These are phyloP conservation scores for Pachyuromys duprasi DNA, from an alignment of 2,797 vertebrate genomes.

Conservation along the genomic window DNA sequence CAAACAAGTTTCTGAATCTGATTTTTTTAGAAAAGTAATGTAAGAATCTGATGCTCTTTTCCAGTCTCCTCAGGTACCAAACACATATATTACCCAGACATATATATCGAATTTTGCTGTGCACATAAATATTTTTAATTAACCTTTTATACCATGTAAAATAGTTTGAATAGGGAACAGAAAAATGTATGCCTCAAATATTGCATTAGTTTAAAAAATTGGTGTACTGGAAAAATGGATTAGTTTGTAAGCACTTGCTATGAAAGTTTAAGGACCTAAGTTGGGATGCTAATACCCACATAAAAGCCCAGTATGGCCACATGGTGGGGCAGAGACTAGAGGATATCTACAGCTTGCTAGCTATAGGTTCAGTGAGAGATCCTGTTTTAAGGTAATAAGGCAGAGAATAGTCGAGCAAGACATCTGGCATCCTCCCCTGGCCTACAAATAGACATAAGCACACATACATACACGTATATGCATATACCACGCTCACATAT, in stretches of 20 bases:
- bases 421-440: not conserved
- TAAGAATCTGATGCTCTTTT: not conserved
- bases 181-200: constrained; percentile 25
- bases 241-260: not conserved
- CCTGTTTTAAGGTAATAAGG: not conserved
- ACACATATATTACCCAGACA: not conserved
- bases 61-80: not conserved
- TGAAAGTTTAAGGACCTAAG: not conserved
- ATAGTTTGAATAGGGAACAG: constrained; percentile 36
- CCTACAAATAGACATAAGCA: not conserved
- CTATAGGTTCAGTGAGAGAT: not conserved
- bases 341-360: not conserved
- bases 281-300: not conserved
- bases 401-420: not conserved
- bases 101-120: not conserved
- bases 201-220: not conserved
- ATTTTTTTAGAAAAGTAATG: constrained; percentile 26
- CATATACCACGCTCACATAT: not conserved
- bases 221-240: not conserved
- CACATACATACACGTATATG: not conserved
- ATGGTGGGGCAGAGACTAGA: not conserved
- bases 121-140: not conserved
- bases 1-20: constrained; percentile 56
- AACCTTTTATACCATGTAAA: not conserved
- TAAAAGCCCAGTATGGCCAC: not conserved